Evolutionary conservation across 2,888 invertebrate genomes (phyloP).

Genomic region (Drymonia ruficornis): DNA sequence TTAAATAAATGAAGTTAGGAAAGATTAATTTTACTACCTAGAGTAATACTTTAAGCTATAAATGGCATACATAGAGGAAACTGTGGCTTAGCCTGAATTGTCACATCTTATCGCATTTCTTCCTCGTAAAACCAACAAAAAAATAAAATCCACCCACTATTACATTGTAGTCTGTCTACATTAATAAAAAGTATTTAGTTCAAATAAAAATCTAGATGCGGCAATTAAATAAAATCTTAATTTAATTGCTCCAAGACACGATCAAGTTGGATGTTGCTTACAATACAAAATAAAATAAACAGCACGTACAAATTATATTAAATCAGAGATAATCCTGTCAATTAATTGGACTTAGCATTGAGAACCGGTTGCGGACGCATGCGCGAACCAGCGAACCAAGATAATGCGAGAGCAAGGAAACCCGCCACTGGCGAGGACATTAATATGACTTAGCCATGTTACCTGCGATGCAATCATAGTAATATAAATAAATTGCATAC

Average conservation of each 20-base stretch:
- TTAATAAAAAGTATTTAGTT: too few species aligned
- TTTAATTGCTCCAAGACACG: slow-evolving; percentile 55
- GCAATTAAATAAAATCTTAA: slow-evolving; percentile 48
- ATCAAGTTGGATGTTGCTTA: slow-evolving; percentile 46
- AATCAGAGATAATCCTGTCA: slow-evolving; percentile 84
- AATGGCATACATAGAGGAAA: neutral
- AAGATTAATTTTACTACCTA: too few species aligned
- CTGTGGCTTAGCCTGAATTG: neutral
- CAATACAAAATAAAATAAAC: slow-evolving; percentile 77
- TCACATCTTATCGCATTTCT: neutral
- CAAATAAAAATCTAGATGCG: slow-evolving; percentile 11
- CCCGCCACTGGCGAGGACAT: slow-evolving; percentile 53
- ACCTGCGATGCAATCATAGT: slow-evolving; percentile 27
- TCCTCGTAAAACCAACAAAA: neutral
- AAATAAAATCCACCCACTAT: too few species aligned
- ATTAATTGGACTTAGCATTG: slow-evolving; percentile 83
- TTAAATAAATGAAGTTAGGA: too few species aligned
- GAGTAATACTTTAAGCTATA: neutral
- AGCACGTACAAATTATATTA: slow-evolving; percentile 80
- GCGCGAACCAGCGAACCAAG: slow-evolving; percentile 71
- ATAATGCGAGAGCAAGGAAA: slow-evolving; percentile 61
- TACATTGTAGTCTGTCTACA: too few species aligned
- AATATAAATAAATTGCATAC: neutral
- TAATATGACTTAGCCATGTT: slow-evolving; percentile 54
- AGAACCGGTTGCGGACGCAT: slow-evolving; percentile 77